Evolutionary conservation across 2,113 vertebrate species (phyloP).

Genomic region (Rhodinocichla rosea): DNA sequence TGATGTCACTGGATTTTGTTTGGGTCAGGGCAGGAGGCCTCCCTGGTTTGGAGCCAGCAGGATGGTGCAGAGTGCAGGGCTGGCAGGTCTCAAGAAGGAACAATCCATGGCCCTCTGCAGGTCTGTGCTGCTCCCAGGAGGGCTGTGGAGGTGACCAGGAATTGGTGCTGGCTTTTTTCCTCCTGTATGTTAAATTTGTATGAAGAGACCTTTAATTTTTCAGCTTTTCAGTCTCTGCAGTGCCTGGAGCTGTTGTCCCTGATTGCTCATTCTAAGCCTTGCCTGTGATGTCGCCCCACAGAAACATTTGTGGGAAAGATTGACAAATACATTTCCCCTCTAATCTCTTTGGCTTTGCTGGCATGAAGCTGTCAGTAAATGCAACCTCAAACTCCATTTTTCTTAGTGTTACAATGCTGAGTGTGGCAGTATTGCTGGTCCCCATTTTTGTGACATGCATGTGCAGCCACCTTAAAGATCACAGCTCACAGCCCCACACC

Average conservation of each 20-base stretch:
- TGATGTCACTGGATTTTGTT: neutral
- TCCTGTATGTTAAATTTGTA: neutral
- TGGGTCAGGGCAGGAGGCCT: neutral
- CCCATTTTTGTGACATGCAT: accelerated
- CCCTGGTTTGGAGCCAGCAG: neutral
- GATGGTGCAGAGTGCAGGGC: neutral
- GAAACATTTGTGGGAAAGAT: neutral
- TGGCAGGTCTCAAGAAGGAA: neutral
- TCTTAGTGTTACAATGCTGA: neutral
- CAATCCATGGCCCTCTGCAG: neutral
- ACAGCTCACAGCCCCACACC: neutral
- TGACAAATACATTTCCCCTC: neutral
- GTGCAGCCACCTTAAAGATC: neutral
- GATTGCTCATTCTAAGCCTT: neutral
- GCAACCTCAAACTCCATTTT: neutral
- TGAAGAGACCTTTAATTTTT: neutral
- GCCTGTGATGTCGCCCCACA: neutral
- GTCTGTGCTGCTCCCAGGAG: neutral
- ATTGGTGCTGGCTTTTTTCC: neutral
- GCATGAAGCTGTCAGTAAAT: neutral
- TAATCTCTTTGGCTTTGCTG: neutral
- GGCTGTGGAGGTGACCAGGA: neutral
- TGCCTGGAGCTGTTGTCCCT: neutral
- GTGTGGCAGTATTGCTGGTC: neutral
- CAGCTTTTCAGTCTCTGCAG: neutral